Conservation (phyloP, 2,113 vertebrate genomes). For the Oryzias melastigma region DNA sequence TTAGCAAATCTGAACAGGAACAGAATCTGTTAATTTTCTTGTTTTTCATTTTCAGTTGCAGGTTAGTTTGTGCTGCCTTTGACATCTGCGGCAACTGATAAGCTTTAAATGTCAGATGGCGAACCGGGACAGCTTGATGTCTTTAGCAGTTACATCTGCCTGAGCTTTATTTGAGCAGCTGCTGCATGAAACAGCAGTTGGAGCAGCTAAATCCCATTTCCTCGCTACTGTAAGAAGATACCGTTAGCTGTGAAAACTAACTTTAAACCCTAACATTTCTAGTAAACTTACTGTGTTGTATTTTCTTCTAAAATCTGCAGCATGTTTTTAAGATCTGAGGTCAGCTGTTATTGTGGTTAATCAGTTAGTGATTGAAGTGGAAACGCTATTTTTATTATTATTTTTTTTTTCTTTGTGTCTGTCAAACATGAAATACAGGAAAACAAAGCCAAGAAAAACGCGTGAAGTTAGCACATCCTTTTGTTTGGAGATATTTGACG, state of each 20-base stretch:
- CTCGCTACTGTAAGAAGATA: background rate
- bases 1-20: too few relatives aligned
- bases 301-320: too few relatives aligned
- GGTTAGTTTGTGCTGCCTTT: background rate
- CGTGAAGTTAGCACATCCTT: constrained; percentile 12
- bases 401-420: background rate
- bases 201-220: background rate
- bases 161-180: constrained; percentile 10
- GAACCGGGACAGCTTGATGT: background rate
- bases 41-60: background rate
- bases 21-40: too few relatives aligned
- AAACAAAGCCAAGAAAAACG: constrained; percentile 40
- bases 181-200: background rate
- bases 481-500: constrained; percentile 37
- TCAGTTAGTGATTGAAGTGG: background rate
- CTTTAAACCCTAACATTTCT: background rate
- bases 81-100: constrained; percentile 5
- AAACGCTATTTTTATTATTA: background rate
- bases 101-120: background rate
- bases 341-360: background rate
- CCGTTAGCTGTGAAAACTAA: background rate
- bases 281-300: too few relatives aligned
- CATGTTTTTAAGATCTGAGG: background rate
- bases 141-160: constrained; percentile 7
- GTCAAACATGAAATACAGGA: constrained; percentile 19